Base-by-base conservation (phyloP, 2,888 invertebrate species). In the Halocaridina rubra region DNA sequence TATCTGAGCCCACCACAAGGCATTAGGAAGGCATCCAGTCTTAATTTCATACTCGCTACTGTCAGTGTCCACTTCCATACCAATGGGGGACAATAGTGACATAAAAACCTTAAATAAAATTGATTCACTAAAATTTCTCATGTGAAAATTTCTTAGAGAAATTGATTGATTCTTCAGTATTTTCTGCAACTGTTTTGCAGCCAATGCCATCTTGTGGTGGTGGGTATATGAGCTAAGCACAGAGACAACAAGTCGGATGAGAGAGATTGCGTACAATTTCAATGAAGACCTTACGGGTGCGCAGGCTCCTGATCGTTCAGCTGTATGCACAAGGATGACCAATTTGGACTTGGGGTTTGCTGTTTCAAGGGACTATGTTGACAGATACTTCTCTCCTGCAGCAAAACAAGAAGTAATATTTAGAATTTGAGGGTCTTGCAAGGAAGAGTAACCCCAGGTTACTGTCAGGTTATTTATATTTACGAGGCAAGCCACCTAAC, bases 161-260 rank as follows among this genome's bases (percentile, higher is more conserved):
- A 10, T n/a, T 57, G 5, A 7, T 3, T 30, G 19, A 78, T 0
- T 1, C 30, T 16, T 22, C 5, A 5, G 13, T 27, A 7, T n/a
- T 0, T 19, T 22, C 16, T 3, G 46, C 2, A 19, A 8, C 22
- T 5, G 22, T 57, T 74, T 27, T 16, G n/a, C 72, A 87, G 87
- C 87, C 16, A 87, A 87, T 57, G 81, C 76, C 46, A 33, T 87
- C 27, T 79, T 74, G 1, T 87, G 87, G 87, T 78, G 81, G 87
- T 87, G 87, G 87, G 71, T 67, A 39, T 69, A 57, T 29, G 72
- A 79, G 8, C 16, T 85, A 7, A 74, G 64, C 2, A 3, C 19
- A n/a, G 85, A 87, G 71, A 87, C 85, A 16, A 87, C 87, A 5
- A 75, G 82, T 22, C 80, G 76, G 32, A 80, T 87, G 82, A 32